Conservation (phyloP, 2,888 invertebrate genomes). For the Cantharis flavilabris region DNA sequence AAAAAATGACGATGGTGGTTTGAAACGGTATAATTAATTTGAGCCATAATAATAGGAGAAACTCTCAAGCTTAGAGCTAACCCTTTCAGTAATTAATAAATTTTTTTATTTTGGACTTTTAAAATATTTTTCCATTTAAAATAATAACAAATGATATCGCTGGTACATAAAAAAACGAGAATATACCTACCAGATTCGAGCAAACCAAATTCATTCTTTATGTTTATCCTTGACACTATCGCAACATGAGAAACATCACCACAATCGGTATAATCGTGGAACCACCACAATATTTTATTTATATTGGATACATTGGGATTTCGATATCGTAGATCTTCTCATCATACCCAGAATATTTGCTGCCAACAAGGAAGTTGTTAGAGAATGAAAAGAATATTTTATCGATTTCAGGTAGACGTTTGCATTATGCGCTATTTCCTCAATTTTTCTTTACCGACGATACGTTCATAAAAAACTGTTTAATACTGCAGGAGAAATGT, state of each 20-base stretch:
- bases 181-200: background rate
- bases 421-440: background rate
- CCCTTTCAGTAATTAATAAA: background rate
- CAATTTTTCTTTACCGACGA: background rate
- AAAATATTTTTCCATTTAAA: background rate
- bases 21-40: background rate
- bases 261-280: slow-evolving; percentile 37
- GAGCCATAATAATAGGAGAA: background rate
- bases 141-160: background rate
- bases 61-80: background rate
- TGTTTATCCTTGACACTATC: slow-evolving; percentile 40
- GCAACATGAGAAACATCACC: slow-evolving; percentile 37
- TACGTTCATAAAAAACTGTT: background rate
- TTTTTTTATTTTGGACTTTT: background rate
- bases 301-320: slow-evolving; percentile 8
- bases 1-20: background rate
- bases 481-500: background rate
- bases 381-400: slow-evolving; percentile 2
- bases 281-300: slow-evolving; percentile 40
- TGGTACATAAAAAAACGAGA: background rate
- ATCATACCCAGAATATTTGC: slow-evolving; percentile 31
- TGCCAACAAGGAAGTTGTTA: slow-evolving; percentile 11
- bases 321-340: slow-evolving; percentile 13
- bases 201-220: slow-evolving; percentile 24
- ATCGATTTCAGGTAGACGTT: slow-evolving; percentile 4